These are phyloP conservation scores for Zoanthus sansibaricus DNA, from an alignment of 92 coral and sea anemone genomes.

Conservation along the genomic window DNA sequence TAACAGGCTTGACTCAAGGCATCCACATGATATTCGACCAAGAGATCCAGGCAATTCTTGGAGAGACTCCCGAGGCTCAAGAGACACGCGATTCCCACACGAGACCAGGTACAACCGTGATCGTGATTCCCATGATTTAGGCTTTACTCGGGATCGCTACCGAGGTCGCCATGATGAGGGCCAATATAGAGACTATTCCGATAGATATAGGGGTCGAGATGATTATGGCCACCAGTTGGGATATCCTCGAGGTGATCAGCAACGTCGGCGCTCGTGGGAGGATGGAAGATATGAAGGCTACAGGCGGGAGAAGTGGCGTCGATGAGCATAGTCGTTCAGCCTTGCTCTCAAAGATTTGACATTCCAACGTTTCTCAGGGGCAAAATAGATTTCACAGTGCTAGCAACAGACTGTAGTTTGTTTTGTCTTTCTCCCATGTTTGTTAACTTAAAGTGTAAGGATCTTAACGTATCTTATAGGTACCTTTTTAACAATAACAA, in stretches of 20 bases:
- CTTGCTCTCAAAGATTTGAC: not conserved
- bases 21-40: slow-evolving; percentile 28
- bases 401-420: not conserved
- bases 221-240: not conserved
- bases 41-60: slow-evolving; percentile 31
- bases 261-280: slow-evolving; percentile 36
- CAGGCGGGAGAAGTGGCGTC: slow-evolving; percentile 42
- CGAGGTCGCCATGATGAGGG: slow-evolving; percentile 39
- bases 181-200: slow-evolving; percentile 41
- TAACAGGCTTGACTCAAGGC: slow-evolving; percentile 27
- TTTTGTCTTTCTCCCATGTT: not conserved
- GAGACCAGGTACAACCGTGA: slow-evolving; percentile 11
- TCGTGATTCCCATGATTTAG: not conserved
- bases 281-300: slow-evolving; percentile 39
- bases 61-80: slow-evolving; percentile 21
- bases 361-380: slow-evolving; percentile 1
- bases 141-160: slow-evolving; percentile 21
- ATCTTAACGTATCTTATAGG: not conserved
- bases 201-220: slow-evolving; percentile 38
- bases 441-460: not conserved
- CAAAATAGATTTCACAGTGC: not conserved
- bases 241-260: slow-evolving; percentile 26
- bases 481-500: not conserved
- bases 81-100: slow-evolving; percentile 11
- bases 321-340: not conserved